Percentiles rank a stretch among this genome's conserved stretches.
phyloP scores from a whole-genome alignment of 2,797 vertebrate genomes.

The Acridotheres tristis region DNA sequence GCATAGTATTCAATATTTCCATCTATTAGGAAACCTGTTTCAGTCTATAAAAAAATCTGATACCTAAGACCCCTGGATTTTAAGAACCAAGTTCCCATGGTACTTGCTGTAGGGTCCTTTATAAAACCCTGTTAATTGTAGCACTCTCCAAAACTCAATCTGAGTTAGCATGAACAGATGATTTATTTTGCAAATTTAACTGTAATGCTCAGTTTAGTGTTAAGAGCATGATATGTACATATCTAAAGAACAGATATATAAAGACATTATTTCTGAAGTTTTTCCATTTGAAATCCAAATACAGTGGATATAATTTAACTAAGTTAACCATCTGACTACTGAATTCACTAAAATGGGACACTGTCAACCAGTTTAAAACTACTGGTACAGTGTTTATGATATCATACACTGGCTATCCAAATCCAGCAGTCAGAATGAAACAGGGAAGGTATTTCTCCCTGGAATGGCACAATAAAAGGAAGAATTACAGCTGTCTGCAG shows the following conservation, averaged over 20 bases:
- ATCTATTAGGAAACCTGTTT: not conserved
- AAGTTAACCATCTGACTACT: not conserved
- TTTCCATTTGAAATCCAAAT: not conserved
- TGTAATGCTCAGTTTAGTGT: not conserved
- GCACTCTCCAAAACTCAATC: not conserved
- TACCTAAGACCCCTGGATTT: not conserved
- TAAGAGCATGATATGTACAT: not conserved
- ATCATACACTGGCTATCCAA: not conserved
- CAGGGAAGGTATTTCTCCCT: not conserved
- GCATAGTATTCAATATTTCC: not conserved
- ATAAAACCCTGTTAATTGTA: not conserved
- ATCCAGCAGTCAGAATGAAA: not conserved
- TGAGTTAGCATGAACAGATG: not conserved
- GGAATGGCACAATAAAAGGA: not conserved
- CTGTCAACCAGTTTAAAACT: not conserved
- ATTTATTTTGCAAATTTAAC: not conserved
- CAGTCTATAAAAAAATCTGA: not conserved
- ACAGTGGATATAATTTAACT: not conserved
- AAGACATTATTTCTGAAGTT: not conserved
- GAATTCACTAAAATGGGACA: not conserved
- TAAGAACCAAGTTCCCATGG: not conserved
- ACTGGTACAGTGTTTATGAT: not conserved
- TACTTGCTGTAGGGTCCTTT: not conserved
- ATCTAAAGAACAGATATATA: not conserved
- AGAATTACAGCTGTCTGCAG: slow-evolving; percentile 11